Conservation (phyloP, 2,888 invertebrate species). For the Ornithoptera alexandrae region DNA sequence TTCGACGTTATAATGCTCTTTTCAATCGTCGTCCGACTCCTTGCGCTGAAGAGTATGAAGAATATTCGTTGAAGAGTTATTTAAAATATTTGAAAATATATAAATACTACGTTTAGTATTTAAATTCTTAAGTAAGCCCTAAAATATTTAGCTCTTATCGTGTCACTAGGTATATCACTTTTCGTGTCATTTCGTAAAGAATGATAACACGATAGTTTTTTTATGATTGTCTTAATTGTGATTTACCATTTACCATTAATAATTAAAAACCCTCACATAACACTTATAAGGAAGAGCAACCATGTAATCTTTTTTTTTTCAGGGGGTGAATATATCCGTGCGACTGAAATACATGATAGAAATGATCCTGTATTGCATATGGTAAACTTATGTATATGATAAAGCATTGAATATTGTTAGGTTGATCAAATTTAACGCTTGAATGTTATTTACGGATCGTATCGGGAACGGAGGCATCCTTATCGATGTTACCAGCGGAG, state of each 20-base stretch:
- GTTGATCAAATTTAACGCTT: conserved; percentile 1
- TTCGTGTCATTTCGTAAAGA: no score
- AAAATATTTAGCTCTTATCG: no score
- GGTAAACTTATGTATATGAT: conserved; percentile 24
- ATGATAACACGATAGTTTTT: no score
- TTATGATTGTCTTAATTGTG: no score
- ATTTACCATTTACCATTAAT: not conserved
- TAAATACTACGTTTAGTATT: no score
- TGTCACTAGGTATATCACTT: no score
- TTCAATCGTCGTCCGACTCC: conserved; percentile 10
- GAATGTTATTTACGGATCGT: not conserved
- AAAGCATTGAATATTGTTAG: conserved; percentile 14
- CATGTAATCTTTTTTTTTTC: not conserved
- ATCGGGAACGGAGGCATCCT: not conserved
- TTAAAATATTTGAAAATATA: not conserved
- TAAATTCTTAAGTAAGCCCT: no score
- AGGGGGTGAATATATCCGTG: not conserved
- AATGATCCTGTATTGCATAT: conserved; percentile 20
- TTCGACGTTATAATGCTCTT: conserved; percentile 14
- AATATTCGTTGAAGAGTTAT: not conserved
- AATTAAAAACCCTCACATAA: not conserved
- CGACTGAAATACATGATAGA: not conserved
- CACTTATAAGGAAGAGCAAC: not conserved
- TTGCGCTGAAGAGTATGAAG: not conserved
- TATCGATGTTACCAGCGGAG: conserved; percentile 32